Conservation (phyloP, 1,140 invertebrate species). For the Drosophila ananassae region DNA sequence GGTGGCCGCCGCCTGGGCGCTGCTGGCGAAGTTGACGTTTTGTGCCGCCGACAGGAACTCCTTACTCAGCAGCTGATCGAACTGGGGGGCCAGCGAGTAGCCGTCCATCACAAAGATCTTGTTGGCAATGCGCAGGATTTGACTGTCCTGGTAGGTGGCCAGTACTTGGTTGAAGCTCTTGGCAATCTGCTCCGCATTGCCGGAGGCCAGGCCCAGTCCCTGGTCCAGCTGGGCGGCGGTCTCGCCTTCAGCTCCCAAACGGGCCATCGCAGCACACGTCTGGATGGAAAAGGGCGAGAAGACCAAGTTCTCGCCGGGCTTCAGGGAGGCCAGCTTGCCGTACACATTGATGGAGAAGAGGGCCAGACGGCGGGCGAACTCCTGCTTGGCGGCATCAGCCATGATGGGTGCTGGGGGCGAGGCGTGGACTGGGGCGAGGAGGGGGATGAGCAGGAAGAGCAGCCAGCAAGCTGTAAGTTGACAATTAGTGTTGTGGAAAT, state of each 20-base stretch:
- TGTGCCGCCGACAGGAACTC: conserved; percentile 78
- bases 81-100: conserved; percentile 53
- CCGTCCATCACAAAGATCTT: conserved; percentile 72
- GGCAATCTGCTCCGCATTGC: conserved; percentile 48
- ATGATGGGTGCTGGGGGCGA: conserved; percentile 23
- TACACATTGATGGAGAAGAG: conserved; percentile 64
- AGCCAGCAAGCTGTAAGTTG: conserved; percentile 48
- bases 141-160: conserved; percentile 58
- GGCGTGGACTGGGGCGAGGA: conserved; percentile 19
- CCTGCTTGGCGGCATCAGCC: conserved; percentile 25
- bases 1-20: conserved; percentile 64
- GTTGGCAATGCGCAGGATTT: conserved; percentile 71
- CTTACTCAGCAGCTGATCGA: conserved; percentile 53
- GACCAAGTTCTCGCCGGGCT: conserved; percentile 84
- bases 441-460: conserved; percentile 27
- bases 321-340: conserved; percentile 31
- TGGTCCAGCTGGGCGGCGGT: conserved; percentile 85
- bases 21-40: conserved; percentile 84
- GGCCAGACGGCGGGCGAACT: conserved; percentile 61
- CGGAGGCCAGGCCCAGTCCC: conserved; percentile 81
- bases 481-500: conserved; percentile 8
- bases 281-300: conserved; percentile 82
- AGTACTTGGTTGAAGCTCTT: conserved; percentile 61
- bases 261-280: conserved; percentile 86
- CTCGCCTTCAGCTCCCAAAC: conserved; percentile 85